Conservation (phyloP, 2,797 vertebrate species). For the Eulemur coronatus region DNA sequence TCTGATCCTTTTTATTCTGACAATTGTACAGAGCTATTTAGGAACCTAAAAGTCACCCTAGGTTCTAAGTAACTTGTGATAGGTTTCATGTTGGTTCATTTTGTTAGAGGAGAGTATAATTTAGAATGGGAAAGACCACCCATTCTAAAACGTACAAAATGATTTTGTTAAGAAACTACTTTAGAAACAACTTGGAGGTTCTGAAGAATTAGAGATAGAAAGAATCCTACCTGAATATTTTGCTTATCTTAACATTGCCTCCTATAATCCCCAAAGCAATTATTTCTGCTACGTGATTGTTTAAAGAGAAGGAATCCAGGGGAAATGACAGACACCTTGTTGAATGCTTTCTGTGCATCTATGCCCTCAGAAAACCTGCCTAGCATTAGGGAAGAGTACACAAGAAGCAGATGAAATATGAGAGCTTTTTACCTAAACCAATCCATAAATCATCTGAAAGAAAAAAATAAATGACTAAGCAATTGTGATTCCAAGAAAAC, state of each 20-base stretch:
- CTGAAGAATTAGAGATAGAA: background rate
- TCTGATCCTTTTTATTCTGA: background rate
- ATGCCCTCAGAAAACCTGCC: background rate
- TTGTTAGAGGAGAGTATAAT: background rate
- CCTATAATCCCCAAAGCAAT: background rate
- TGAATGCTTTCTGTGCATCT: background rate
- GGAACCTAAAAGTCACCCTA: background rate
- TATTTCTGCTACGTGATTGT: background rate
- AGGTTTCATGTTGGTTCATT: background rate
- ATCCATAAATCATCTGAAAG: background rate
- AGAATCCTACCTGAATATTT: background rate
- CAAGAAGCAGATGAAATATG: background rate
- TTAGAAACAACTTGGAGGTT: background rate
- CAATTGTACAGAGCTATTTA: background rate
- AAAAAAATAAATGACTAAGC: constrained; percentile 16
- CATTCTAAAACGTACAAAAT: background rate
- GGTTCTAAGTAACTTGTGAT: background rate
- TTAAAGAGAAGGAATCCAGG: background rate
- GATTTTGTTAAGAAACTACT: background rate
- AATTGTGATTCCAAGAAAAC: constrained; percentile 29
- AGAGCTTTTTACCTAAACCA: background rate
- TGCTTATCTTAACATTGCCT: background rate
- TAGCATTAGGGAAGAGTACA: background rate
- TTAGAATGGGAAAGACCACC: background rate
- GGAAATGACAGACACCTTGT: background rate